Evolutionary conservation across 2,113 vertebrate genomes (phyloP).

Genomic region (Oreotrochilus melanogaster): DNA sequence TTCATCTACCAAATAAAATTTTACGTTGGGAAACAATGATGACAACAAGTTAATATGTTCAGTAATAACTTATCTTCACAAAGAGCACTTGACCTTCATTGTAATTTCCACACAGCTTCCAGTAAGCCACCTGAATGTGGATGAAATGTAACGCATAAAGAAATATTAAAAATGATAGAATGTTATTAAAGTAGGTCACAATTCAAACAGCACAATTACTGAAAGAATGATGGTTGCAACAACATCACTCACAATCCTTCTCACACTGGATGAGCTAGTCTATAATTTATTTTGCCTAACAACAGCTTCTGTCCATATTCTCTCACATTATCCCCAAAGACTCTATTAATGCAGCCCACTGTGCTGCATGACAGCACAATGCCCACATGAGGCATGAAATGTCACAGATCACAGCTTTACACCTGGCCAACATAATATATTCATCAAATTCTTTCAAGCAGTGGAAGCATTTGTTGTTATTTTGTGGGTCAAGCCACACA

Average conservation of each 20-base stretch:
- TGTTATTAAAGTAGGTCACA: conserved; percentile 61
- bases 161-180: conserved; percentile 54
- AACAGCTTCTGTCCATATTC: conserved; percentile 60
- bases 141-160: conserved; percentile 63
- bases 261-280: conserved; percentile 20
- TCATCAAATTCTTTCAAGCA: conserved; percentile 34
- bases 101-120: conserved; percentile 53
- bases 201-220: conserved; percentile 60
- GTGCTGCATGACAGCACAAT: conserved; percentile 47
- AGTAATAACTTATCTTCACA: conserved; percentile 45
- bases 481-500: conserved; percentile 53
- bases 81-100: conserved; percentile 63
- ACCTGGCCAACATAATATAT: conserved; percentile 49
- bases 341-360: conserved; percentile 40
- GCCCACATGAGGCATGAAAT: conserved; percentile 58
- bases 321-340: conserved; percentile 42
- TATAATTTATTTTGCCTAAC: conserved; percentile 67
- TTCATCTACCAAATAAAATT: conserved; percentile 50
- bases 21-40: conserved; percentile 40
- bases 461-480: conserved; percentile 6
- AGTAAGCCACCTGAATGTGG: conserved; percentile 52
- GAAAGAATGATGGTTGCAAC: conserved; percentile 12
- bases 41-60: conserved; percentile 51
- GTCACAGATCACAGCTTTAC: conserved; percentile 63
- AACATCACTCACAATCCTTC: conserved; percentile 8